Conservation (phyloP, 2,888 invertebrate species). For the Xanthostigma xanthostigma region DNA sequence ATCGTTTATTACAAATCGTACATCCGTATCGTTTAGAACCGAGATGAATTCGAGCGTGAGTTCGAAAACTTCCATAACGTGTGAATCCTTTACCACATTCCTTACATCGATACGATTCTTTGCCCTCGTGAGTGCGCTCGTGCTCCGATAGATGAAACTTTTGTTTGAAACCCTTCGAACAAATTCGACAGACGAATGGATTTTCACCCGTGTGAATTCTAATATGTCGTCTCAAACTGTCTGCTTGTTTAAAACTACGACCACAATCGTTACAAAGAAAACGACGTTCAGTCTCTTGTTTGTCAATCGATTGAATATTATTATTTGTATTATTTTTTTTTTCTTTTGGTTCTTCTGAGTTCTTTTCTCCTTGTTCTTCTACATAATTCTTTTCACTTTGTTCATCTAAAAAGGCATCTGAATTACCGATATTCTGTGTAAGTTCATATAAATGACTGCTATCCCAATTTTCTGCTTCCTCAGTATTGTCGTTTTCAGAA, state of each 20-base stretch:
- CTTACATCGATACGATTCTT: constrained; percentile 8
- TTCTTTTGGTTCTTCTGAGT: not conserved
- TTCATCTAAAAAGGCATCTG: too few species aligned
- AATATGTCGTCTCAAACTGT: constrained; percentile 1
- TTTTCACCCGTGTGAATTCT: not conserved
- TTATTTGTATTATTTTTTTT: not conserved
- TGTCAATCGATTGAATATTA: not conserved
- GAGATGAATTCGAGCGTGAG: constrained; percentile 15
- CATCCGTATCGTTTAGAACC: constrained; percentile 13
- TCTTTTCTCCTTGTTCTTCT: not conserved
- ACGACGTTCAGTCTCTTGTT: not conserved
- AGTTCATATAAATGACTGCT: too few species aligned
- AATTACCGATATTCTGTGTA: too few species aligned
- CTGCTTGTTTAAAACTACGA: not conserved
- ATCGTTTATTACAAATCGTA: constrained; percentile 12
- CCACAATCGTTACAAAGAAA: constrained; percentile 1
- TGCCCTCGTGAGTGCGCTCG: constrained; percentile 15
- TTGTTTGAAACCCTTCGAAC: constrained; percentile 16
- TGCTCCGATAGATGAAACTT: constrained; percentile 17
- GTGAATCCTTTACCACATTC: constrained; percentile 15
- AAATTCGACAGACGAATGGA: constrained; percentile 16
- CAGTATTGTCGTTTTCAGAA: too few species aligned
- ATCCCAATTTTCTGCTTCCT: too few species aligned
- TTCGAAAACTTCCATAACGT: constrained; percentile 13
- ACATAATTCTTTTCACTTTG: too few species aligned